Evolutionary conservation across 1,140 invertebrate genomes (phyloP), one percentile per base, ranked within the genome.

Genomic region (Bombus consobrinus): DNA sequence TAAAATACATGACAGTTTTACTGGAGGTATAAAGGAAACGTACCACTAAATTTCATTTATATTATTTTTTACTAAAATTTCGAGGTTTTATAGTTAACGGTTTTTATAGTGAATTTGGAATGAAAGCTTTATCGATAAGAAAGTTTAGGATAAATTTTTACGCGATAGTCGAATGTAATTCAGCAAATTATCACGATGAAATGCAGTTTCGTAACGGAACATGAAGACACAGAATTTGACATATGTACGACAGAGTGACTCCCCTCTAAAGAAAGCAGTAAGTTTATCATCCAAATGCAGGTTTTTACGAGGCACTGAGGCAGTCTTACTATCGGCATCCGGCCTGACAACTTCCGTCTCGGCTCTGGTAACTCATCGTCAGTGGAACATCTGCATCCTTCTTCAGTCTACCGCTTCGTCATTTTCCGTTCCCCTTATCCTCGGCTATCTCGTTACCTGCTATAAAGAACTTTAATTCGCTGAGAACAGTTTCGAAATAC

Each of bases 281-380:
- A 37, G 64, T 71, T 89, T 87, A 81, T 89, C 76, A 73, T 73
- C 57, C 37, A 72, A 87, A 81, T 39, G 73, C 53, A 75, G 57
- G 64, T 69, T 71, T 89, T 85, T 85, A 89, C 64, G 47, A 74
- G 74, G 62, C 80, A 83, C 79, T 4, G 79, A 76, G 53, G 62
- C 64, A 43, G 66, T 57, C 78, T 88, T 76, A 57, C 80, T 88
- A 89, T 88, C 88, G 87, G 64, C 84, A 88, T 89, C 87, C 88
- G 88, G 87, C 74, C 83, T 59, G 73, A 88, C 83, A 74, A 77
- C 79, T 89, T 89, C 88, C 87, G 88, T 72, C 87, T 83, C 59
- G 87, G 78, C 68, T 88, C 79, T 62, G 75, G 83, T 89, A 88
- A 88, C 86, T 81, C 64, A 77, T 68, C 79, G 75, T 69, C 64